phyloP scores from a whole-genome alignment of 2,113 vertebrate genomes.

The Notarius quadriscutis region DNA sequence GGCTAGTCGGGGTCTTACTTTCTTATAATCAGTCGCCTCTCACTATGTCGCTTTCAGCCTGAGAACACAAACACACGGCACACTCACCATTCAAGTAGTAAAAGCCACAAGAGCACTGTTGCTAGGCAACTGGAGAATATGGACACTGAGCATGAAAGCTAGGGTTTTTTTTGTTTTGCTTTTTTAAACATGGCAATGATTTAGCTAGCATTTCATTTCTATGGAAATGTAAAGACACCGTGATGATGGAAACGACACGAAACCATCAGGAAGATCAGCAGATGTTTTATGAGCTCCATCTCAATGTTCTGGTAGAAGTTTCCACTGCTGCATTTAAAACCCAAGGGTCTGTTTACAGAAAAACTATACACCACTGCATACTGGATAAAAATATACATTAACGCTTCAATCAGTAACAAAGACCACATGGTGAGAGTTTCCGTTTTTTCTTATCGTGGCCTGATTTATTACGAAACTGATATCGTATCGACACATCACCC shows the following conservation, averaged over 20 bases:
- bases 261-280: not conserved
- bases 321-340: not conserved
- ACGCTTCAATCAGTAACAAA: not conserved
- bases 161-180: not conserved
- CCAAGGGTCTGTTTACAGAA: not conserved
- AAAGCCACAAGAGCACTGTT: not conserved
- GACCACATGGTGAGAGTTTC: conserved; percentile 38
- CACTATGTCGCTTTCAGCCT: not conserved
- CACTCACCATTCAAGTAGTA: not conserved
- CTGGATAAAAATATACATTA: not conserved
- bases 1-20: not conserved
- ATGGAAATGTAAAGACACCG: not conserved
- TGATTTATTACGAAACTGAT: not conserved
- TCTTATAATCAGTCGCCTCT: not conserved
- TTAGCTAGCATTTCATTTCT: not conserved
- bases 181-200: not conserved
- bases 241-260: not conserved
- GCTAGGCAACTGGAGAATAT: conserved; percentile 9
- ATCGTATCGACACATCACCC: not conserved
- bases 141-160: not conserved
- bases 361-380: not conserved
- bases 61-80: not conserved
- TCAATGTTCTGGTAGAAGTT: not conserved
- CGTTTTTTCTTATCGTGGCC: not conserved
- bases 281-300: not conserved